These are phyloP conservation scores for Chrysocyon brachyurus DNA, from an alignment of 2,797 vertebrate species.

Conservation along the genomic window DNA sequence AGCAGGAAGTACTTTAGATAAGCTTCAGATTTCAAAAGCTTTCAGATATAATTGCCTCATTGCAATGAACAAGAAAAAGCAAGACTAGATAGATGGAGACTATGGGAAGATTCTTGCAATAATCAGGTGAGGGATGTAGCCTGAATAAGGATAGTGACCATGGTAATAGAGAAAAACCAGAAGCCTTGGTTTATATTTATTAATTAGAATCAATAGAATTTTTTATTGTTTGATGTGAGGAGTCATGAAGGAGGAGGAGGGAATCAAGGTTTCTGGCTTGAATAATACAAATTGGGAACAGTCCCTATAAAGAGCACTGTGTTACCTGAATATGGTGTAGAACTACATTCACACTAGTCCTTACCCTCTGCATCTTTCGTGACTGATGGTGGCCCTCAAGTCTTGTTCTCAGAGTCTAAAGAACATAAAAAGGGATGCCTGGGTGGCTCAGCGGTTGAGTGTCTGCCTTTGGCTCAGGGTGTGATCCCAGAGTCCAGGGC, in stretches of 20 bases:
- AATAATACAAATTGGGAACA: not conserved
- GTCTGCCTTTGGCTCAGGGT: too few species aligned
- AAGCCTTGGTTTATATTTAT: not conserved
- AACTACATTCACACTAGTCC: not conserved
- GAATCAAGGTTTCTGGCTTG: not conserved
- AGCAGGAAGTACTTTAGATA: not conserved
- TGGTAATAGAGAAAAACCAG: not conserved
- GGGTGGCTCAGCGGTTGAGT: too few species aligned
- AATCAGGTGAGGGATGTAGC: not conserved
- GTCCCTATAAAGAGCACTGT: not conserved
- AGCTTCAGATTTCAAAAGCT: not conserved
- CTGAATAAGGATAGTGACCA: not conserved
- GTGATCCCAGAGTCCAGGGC: too few species aligned
- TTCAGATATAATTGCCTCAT: not conserved
- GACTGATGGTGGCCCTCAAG: not conserved
- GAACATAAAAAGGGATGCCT: not conserved
- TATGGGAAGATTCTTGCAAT: not conserved
- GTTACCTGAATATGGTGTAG: not conserved
- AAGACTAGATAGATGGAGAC: not conserved
- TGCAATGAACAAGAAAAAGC: not conserved
- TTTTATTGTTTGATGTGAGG: not conserved
- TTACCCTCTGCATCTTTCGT: not conserved
- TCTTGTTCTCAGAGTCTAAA: not conserved
- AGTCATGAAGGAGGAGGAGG: not conserved
- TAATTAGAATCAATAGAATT: not conserved